Evolutionary conservation across 1,140 invertebrate genomes (phyloP), one percentile per base, ranked within the genome.

Genomic region (Sminthurides bifidus): DNA sequence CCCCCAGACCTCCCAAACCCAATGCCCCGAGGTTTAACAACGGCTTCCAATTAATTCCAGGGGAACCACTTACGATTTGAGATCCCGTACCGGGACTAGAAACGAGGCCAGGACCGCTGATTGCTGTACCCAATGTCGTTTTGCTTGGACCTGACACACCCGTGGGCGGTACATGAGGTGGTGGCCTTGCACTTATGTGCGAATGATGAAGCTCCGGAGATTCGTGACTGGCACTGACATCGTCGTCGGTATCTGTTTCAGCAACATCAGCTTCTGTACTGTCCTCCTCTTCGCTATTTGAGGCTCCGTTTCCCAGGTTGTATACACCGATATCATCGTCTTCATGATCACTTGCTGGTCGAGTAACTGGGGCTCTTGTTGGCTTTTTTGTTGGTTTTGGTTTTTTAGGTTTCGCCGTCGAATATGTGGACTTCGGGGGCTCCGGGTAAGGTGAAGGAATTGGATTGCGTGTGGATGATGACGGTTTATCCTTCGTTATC

Each of bases 1-100:
- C 66, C 40, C 66, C 65, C 3, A 66, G 43, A 2, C 66, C 66
- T 29, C 66, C 67, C 10, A 68, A 55, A 21, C 63, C 61, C 19
- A 60, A 44, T 8, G 57, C 61, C 17, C 63, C 65, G 19, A 60
- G 52, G 35, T 65, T 65, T 17, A 59, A 29, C 15, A 65, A 30
- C 17, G 59, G 60, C 26, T 53, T 62, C 53, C 55, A 61, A 19
- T 60, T 56, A 15, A 58, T 58, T 15, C 58, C 59, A 12, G 54
- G 31, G 1, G 60, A 31, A 17, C 41, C 56, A 21, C 55, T 19
- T 29, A 50, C 54, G 33, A 54, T 50, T 30, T 17, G 51, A 21
- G 57, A 41, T 1, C 54, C 56, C 24, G 48, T 44, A 48, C 27
- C 49, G 29, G 45, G 59, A 29, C 24, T 38, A 3, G 49, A 4